phyloP scores from a whole-genome alignment of 2,888 invertebrate genomes.

The Homarus gammarus region DNA sequence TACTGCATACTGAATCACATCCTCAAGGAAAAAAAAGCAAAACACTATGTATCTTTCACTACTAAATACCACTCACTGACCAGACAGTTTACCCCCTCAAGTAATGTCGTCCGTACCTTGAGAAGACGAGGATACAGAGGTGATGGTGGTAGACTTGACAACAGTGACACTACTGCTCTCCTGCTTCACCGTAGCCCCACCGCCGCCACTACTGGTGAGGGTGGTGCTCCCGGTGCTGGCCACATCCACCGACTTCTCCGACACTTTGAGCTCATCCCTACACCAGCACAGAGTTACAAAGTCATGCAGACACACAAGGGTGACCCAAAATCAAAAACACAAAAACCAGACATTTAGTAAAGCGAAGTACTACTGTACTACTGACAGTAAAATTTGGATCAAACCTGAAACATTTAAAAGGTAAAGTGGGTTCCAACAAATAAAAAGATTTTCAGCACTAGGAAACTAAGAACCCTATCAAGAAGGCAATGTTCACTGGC shows the following conservation, averaged over 20 bases:
- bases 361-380: neutral
- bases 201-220: conserved; percentile 2
- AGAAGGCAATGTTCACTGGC: neutral
- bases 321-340: conserved; percentile 20
- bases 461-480: neutral
- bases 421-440: neutral
- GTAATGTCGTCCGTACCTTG: conserved; percentile 14
- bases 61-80: too few species aligned
- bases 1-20: too few species aligned
- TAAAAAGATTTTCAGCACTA: neutral
- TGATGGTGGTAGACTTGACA: conserved; percentile 58
- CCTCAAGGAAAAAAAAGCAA: too few species aligned
- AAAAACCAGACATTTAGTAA: neutral
- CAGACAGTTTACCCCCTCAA: neutral
- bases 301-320: conserved; percentile 34
- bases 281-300: conserved; percentile 24
- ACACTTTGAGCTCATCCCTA: conserved; percentile 72
- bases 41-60: too few species aligned
- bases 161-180: conserved; percentile 43
- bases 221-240: conserved; percentile 15
- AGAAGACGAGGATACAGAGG: conserved; percentile 31
- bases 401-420: neutral
- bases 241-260: conserved; percentile 57
- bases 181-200: conserved; percentile 31
- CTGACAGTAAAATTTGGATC: neutral